phyloP scores from a whole-genome alignment of 1,140 invertebrate species.

The Euglossa dilemma region DNA sequence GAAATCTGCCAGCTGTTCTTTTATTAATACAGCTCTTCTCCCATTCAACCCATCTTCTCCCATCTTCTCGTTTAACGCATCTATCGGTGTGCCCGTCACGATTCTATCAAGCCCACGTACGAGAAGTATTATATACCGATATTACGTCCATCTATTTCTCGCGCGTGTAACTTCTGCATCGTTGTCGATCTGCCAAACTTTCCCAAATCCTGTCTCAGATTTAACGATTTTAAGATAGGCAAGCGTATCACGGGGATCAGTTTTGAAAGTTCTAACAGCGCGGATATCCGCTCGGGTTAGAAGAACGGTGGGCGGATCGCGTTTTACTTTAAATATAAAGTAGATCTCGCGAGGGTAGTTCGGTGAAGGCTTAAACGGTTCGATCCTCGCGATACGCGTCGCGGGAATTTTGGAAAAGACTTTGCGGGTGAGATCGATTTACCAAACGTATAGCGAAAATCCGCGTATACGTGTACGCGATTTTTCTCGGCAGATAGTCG shows the following conservation, averaged over 20 bases:
- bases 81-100: slow-evolving; percentile 38
- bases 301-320: background rate
- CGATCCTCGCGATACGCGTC: background rate
- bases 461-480: too few relatives aligned
- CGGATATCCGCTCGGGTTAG: slow-evolving; percentile 20
- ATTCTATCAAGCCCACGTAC: background rate
- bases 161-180: background rate
- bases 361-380: background rate
- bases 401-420: background rate
- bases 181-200: slow-evolving; percentile 25
- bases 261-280: background rate
- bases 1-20: background rate
- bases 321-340: slow-evolving; percentile 30
- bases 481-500: too few relatives aligned
- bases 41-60: background rate
- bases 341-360: background rate
- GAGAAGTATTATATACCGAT: background rate
- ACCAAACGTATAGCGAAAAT: too few relatives aligned
- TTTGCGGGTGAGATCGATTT: background rate
- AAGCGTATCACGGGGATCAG: background rate
- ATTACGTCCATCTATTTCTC: background rate
- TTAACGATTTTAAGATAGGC: slow-evolving; percentile 33
- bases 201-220: background rate
- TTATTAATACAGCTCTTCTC: slow-evolving; percentile 40
- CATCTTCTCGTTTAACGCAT: slow-evolving; percentile 4